These are phyloP conservation scores for Palythoa caribaeorum DNA, from an alignment of 92 coral and sea anemone species.

Conservation along the genomic window DNA sequence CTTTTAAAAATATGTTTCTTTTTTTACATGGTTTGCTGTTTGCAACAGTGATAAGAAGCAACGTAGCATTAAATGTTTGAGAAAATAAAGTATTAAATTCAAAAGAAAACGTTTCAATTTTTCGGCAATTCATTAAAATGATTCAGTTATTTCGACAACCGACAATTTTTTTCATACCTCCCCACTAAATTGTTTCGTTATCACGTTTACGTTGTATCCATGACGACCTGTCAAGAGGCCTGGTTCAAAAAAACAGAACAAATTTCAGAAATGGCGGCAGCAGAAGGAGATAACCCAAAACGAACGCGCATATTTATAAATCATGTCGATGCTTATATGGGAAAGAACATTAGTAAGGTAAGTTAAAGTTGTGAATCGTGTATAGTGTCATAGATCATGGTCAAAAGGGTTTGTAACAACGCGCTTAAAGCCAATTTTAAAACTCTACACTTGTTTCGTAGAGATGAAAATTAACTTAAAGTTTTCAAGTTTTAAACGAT, in stretches of 20 bases:
- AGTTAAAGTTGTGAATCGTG: neutral
- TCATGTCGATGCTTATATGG: constrained; percentile 91
- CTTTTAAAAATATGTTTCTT: neutral
- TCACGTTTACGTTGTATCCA: constrained; percentile 6
- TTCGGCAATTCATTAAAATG: neutral
- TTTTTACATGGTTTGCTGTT: neutral
- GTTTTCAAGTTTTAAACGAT: neutral
- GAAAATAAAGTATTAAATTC: neutral
- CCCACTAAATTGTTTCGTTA: neutral
- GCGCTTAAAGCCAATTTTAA: neutral
- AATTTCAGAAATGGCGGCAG: constrained; percentile 82
- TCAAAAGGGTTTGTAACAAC: neutral
- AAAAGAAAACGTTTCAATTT: neutral
- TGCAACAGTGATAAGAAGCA: neutral
- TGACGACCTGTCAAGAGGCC: constrained; percentile 34
- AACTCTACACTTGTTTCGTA: neutral
- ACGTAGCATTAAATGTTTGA: neutral
- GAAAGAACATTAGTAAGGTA: constrained; percentile 97
- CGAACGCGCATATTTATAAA: constrained; percentile 89
- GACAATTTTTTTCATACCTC: neutral
- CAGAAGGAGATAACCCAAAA: constrained; percentile 65
- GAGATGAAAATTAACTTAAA: neutral
- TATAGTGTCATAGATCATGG: neutral
- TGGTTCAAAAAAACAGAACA: constrained; percentile 50
- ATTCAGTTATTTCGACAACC: neutral